Evolutionary conservation across 2,797 vertebrate species (phyloP).

Genomic region (Pygocentrus nattereri): DNA sequence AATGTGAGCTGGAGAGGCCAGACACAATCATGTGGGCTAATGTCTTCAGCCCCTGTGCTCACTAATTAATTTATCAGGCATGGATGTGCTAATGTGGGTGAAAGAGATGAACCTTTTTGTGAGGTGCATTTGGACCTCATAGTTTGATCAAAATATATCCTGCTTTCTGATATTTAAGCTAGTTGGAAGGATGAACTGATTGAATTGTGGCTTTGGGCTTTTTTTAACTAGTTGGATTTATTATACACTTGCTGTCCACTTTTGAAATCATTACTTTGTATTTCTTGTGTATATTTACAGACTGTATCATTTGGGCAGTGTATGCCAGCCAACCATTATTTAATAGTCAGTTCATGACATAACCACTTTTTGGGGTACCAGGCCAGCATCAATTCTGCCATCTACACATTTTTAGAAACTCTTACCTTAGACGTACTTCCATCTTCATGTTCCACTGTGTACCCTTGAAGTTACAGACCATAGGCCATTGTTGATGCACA

Average conservation of each 20-base stretch:
- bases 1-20: slow-evolving; percentile 51
- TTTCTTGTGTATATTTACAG: neutral
- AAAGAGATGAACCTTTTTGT: neutral
- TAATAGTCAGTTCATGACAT: no score
- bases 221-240: neutral
- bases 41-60: slow-evolving; percentile 41
- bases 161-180: neutral
- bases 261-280: neutral
- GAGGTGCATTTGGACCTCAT: neutral
- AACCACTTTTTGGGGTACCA: neutral
- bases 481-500: neutral
- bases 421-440: neutral
- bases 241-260: neutral
- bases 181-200: neutral
- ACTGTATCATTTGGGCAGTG: no score
- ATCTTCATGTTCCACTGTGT: neutral
- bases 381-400: no score
- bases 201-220: neutral
- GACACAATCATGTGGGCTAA: slow-evolving; percentile 5
- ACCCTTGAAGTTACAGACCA: neutral
- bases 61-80: neutral
- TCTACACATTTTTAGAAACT: neutral
- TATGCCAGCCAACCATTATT: neutral
- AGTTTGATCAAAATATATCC: neutral
- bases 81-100: neutral